phyloP scores from a whole-genome alignment of 2,797 vertebrate genomes.

The Lepus townsendii region DNA sequence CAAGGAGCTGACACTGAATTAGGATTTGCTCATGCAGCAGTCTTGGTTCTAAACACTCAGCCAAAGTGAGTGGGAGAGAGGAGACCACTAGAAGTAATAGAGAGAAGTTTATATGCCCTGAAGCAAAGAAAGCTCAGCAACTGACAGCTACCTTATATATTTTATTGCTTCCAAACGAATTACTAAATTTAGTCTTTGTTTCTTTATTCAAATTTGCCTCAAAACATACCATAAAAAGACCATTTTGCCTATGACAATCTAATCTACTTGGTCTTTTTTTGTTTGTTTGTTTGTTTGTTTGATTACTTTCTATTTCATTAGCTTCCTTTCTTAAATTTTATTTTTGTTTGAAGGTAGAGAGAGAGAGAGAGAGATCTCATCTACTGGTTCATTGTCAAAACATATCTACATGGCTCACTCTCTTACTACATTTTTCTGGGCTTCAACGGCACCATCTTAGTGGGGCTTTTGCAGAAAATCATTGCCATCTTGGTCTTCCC shows the following conservation, averaged over 20 bases:
- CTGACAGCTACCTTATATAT: neutral
- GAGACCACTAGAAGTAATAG: neutral
- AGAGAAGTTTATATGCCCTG: neutral
- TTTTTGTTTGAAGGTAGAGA: no score
- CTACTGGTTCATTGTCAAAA: neutral
- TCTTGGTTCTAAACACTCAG: neutral
- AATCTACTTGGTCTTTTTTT: neutral
- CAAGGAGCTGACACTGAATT: neutral
- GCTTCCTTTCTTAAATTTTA: no score
- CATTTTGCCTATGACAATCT: neutral
- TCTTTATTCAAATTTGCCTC: neutral
- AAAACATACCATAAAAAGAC: neutral
- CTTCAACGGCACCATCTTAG: neutral
- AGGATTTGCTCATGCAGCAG: neutral
- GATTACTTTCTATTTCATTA: no score
- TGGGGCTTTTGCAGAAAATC: neutral
- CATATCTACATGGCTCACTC: neutral
- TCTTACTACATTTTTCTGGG: neutral
- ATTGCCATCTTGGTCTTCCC: accelerated
- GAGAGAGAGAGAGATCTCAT: no score
- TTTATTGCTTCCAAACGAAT: neutral
- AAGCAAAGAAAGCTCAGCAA: neutral
- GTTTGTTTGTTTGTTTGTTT: no score
- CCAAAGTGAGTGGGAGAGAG: neutral
- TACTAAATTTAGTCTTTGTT: neutral